phyloP scores from a whole-genome alignment of 2,797 vertebrate species.

The Nasua narica region DNA sequence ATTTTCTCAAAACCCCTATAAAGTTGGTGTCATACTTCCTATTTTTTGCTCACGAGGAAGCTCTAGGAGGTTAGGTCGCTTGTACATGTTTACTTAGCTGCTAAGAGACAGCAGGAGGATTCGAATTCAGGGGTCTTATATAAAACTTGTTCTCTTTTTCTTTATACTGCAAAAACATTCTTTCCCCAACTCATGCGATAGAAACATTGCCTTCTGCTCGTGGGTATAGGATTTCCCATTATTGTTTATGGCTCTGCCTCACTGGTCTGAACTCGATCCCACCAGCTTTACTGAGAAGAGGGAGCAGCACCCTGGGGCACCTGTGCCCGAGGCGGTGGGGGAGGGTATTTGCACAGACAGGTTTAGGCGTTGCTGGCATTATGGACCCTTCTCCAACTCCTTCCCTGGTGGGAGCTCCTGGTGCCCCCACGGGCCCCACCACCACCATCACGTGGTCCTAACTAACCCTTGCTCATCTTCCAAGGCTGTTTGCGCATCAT shows the following conservation, averaged over 20 bases:
- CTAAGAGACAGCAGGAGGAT: not conserved
- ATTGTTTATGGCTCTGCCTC: not conserved
- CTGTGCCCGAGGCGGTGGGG: not conserved
- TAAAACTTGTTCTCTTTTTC: not conserved
- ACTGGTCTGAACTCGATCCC: not conserved
- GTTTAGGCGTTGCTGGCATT: not conserved
- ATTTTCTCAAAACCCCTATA: not conserved
- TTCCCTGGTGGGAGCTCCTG: not conserved
- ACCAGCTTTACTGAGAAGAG: not conserved
- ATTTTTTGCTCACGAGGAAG: not conserved
- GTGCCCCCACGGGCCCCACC: no score
- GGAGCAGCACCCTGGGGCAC: no score
- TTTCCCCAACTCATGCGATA: not conserved
- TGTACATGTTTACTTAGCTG: not conserved
- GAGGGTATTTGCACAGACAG: not conserved
- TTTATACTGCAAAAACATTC: not conserved
- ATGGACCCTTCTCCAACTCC: fast-evolving
- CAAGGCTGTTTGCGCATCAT: not conserved
- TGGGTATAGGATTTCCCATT: not conserved
- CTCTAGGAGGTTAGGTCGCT: not conserved
- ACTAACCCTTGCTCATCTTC: not conserved
- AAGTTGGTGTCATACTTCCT: not conserved
- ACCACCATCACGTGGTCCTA: not conserved
- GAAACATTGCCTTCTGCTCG: not conserved
- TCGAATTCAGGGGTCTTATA: slow-evolving; percentile 4